Conservation (phyloP, 2,888 invertebrate species). For the Drosophila multiciliata region DNA sequence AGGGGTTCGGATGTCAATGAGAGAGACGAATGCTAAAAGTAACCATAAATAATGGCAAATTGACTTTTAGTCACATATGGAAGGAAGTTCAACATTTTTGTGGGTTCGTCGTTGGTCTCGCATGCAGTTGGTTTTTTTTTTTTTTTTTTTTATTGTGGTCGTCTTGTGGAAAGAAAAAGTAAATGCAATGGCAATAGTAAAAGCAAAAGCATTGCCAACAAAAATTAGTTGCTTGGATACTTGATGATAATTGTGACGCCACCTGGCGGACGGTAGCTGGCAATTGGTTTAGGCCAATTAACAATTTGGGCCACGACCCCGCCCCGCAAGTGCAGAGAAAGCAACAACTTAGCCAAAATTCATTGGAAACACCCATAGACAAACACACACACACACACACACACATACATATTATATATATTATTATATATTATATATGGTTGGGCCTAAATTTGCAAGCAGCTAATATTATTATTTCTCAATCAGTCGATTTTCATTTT, state of each 20-base stretch:
- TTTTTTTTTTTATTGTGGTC: constrained; percentile 24
- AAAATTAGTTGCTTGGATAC: constrained; percentile 11
- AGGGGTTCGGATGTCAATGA: constrained; percentile 20
- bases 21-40: constrained; percentile 37
- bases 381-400: background rate
- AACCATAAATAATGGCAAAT: constrained; percentile 66
- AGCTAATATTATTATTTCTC: background rate
- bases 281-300: constrained; percentile 59
- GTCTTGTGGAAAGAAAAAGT: constrained; percentile 30
- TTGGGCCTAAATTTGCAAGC: background rate
- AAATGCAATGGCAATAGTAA: constrained; percentile 24
- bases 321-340: constrained; percentile 44
- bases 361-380: constrained; percentile 13
- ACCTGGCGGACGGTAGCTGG: constrained; percentile 56
- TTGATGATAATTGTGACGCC: constrained; percentile 44
- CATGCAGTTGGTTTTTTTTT: constrained; percentile 18
- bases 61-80: constrained; percentile 48
- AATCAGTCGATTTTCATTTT: background rate
- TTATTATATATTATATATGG: too few species aligned
- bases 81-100: constrained; percentile 58
- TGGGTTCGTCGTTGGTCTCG: constrained; percentile 40
- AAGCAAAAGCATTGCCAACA: constrained; percentile 12
- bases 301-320: constrained; percentile 61
- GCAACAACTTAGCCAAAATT: constrained; percentile 28
- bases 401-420: background rate